Base-by-base conservation (phyloP, 2,113 vertebrate genomes). In the Corythornis madagascariensis region DNA sequence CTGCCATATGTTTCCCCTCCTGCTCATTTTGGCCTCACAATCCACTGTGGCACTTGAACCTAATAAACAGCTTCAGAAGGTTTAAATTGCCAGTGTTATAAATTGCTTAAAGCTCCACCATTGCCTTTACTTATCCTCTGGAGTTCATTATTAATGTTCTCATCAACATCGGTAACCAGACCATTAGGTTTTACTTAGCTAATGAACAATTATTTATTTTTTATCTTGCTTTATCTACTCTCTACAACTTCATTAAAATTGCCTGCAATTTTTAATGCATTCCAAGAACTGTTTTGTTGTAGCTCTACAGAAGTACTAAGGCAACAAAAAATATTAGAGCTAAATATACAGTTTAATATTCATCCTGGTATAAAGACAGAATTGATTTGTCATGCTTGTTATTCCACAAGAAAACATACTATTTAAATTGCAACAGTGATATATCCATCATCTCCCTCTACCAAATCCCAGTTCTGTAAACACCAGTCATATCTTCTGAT, bases 401-500 rank as follows among this genome's bases (percentile, higher is more conserved):
- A 61, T 65, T 88, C 38, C 53, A 81, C 42, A 47, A 89, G 19
- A 24, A 82, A 89, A 20, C 18, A 66, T 73, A 76, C 3, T 42
- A 59, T 47, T 59, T 83, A 83, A 92, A 92, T 38, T 70, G 25
- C 63, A 75, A 21, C 18, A 57, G 35, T 55, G 15, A 75, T 81
- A 31, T 57, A 82, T 71, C 22, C 6, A 72, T 60, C 19, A 40
- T 64, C 16, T 78, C 16, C 17, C 17, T 71, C 43, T 72, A 47
- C 3, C 0, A 3, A 31, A 22, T 4, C 2, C 40, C 42, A 20
- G 26, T 57, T 78, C 35, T 4, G 1, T 84, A 48, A 48, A 57
- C 29, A 88, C 31, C 19, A 79, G 40, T 48, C 63, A 70, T 31
- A 72, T 2, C 10, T 75, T 79, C 42, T 21, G 72, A 43, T 16